Conservation (phyloP, 1,140 invertebrate genomes). For the Nylanderia fulva region DNA sequence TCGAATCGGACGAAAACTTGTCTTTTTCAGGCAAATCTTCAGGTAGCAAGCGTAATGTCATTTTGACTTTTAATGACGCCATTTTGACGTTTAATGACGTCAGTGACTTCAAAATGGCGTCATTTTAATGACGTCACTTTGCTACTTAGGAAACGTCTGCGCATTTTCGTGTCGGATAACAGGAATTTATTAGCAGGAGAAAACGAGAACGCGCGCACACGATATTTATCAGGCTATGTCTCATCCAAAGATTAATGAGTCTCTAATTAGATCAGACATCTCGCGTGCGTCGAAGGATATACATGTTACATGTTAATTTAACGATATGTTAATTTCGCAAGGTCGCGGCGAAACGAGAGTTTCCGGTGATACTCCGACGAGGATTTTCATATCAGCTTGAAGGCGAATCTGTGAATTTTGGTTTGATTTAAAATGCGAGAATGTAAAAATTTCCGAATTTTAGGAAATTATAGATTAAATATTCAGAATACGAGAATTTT, state of each 20-base stretch:
- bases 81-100: no score
- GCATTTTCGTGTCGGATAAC: neutral
- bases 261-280: conserved; percentile 32
- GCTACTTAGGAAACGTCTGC: no score
- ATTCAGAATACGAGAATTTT: neutral
- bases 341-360: conserved; percentile 26
- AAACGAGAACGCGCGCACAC: neutral
- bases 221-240: neutral
- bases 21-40: no score
- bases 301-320: conserved; percentile 34
- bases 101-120: no score
- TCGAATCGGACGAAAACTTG: no score
- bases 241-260: neutral
- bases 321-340: conserved; percentile 35
- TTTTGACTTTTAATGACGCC: no score
- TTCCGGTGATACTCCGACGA: conserved; percentile 4
- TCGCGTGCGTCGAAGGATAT: conserved; percentile 7
- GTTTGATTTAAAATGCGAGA: neutral
- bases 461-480: neutral
- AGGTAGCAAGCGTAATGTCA: no score
- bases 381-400: neutral
- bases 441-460: neutral
- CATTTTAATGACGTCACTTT: no score
- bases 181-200: neutral
- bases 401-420: neutral